Conservation (phyloP, 2,113 vertebrate species). For the Macquaria australasica region DNA sequence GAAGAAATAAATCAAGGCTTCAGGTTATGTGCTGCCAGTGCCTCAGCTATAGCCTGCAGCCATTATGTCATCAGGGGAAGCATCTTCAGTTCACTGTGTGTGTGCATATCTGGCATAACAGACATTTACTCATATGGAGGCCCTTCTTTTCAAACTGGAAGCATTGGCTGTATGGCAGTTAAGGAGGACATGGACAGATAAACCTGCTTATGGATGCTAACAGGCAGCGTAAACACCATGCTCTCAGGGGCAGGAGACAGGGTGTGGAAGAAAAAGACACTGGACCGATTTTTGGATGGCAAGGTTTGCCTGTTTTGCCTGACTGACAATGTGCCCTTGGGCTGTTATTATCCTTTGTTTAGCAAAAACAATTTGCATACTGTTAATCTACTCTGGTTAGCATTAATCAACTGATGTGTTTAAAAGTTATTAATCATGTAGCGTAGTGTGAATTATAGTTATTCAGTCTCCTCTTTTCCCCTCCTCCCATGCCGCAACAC, state of each 20-base stretch:
- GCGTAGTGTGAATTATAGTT: neutral
- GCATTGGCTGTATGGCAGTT: neutral
- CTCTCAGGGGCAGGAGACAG: neutral
- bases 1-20: constrained; percentile 25
- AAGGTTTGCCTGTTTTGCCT: neutral
- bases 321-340: neutral
- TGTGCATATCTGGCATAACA: neutral
- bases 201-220: neutral
- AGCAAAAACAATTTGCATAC: neutral
- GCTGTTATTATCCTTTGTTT: neutral
- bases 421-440: neutral
- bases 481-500: constrained; percentile 22
- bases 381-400: neutral
- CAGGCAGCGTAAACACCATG: constrained; percentile 3
- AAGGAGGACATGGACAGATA: neutral
- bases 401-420: neutral
- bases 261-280: neutral
- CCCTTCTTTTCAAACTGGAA: neutral
- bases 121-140: constrained; percentile 3
- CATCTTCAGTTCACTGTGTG: neutral
- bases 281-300: neutral
- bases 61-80: constrained; percentile 14
- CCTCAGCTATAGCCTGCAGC: constrained; percentile 1
- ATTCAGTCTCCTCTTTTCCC: neutral
- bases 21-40: neutral